These are phyloP conservation scores for Trichomalopsis sarcophagae DNA, from an alignment of 1,140 invertebrate species.

Conservation along the genomic window DNA sequence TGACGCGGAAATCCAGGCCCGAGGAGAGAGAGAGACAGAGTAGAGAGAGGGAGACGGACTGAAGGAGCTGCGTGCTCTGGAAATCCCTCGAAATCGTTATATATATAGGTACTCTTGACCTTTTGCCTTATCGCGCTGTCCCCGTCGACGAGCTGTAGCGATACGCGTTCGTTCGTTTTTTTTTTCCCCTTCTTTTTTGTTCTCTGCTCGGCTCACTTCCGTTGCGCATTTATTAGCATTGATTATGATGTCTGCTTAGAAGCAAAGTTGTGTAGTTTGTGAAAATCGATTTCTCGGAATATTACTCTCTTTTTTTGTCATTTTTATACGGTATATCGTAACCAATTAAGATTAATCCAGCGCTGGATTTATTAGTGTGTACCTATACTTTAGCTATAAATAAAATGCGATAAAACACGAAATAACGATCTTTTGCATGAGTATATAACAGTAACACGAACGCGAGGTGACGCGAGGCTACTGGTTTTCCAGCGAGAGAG, in stretches of 20 bases:
- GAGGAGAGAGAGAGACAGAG: slow-evolving; percentile 21
- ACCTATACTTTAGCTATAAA: background rate
- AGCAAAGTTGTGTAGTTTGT: slow-evolving; percentile 28
- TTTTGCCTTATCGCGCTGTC: slow-evolving; percentile 47
- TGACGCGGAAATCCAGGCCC: slow-evolving; percentile 71
- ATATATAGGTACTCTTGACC: slow-evolving; percentile 26
- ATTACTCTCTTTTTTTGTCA: background rate
- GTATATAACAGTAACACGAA: background rate
- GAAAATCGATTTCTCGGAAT: background rate
- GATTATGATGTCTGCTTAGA: slow-evolving; percentile 20
- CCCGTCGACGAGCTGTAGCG: background rate
- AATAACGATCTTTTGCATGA: background rate
- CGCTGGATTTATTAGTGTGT: background rate
- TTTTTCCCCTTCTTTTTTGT: slow-evolving; percentile 11
- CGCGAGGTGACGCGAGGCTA: background rate
- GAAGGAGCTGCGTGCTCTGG: slow-evolving; percentile 5
- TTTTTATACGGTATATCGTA: background rate
- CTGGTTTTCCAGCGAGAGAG: background rate
- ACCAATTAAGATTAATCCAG: background rate
- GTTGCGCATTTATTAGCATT: background rate
- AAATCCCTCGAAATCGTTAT: slow-evolving; percentile 9
- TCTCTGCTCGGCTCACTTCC: background rate
- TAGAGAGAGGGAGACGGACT: background rate
- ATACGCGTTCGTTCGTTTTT: slow-evolving; percentile 15
- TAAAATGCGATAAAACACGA: background rate